Evolutionary conservation across 2,113 vertebrate species (phyloP).

Genomic region (Phylloscopus whistleri): DNA sequence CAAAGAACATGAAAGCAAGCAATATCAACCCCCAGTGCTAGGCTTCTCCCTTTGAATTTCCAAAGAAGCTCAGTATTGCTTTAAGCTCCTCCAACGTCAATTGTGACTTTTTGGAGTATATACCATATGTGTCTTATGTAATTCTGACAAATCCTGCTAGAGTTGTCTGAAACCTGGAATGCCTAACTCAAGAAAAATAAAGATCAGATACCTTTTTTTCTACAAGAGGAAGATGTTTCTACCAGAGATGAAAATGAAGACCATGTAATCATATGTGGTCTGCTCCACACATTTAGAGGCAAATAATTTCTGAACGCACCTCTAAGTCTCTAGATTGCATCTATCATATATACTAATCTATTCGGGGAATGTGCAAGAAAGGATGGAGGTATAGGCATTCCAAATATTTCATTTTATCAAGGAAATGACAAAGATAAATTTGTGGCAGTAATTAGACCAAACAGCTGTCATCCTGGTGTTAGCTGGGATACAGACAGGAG

Average conservation of each 20-base stretch:
- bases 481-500: background rate
- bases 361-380: background rate
- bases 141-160: background rate
- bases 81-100: background rate
- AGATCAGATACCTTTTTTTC: background rate
- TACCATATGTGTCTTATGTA: accelerated
- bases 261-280: background rate
- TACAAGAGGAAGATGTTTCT: background rate
- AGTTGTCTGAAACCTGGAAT: background rate
- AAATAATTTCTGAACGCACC: background rate
- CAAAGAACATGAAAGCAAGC: background rate
- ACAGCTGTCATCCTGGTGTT: background rate
- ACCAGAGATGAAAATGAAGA: background rate
- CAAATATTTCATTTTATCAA: background rate
- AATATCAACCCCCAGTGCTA: background rate
- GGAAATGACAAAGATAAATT: background rate
- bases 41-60: background rate
- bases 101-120: background rate
- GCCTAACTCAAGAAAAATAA: background rate
- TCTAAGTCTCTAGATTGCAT: background rate
- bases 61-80: background rate
- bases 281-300: background rate
- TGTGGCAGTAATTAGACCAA: background rate
- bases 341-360: background rate
- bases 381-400: background rate